Conservation (phyloP, 2,797 vertebrate species). For the Oryzias sinensis region DNA sequence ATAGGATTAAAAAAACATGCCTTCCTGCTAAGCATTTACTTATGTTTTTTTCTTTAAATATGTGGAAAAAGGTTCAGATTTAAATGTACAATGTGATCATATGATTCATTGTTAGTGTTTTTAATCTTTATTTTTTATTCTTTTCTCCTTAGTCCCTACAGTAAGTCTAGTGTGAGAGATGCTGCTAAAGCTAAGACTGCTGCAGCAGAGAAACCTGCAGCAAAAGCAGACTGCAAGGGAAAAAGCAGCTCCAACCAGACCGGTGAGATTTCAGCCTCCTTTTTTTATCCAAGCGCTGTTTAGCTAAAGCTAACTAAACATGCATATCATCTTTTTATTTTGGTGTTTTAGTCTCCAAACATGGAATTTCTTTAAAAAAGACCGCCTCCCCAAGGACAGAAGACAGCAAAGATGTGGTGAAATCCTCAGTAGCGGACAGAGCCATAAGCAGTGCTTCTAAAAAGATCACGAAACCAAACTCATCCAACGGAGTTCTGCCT, state of each 20-base stretch:
- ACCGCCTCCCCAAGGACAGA: slow-evolving; percentile 85
- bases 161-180: slow-evolving; percentile 77
- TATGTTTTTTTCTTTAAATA: too few species aligned
- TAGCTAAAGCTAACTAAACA: neutral
- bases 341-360: slow-evolving; percentile 76
- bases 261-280: slow-evolving; percentile 72
- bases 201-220: slow-evolving; percentile 74
- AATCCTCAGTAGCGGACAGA: slow-evolving; percentile 60
- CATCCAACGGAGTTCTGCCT: slow-evolving; percentile 52
- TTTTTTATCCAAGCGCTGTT: neutral
- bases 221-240: slow-evolving; percentile 75
- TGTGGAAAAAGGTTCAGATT: too few species aligned
- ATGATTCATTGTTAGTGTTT: too few species aligned
- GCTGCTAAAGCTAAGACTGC: slow-evolving; percentile 71
- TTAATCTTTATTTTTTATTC: slow-evolving; percentile 5
- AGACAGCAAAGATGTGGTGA: slow-evolving; percentile 73
- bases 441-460: slow-evolving; percentile 67
- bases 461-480: slow-evolving; percentile 74
- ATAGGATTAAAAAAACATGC: too few species aligned
- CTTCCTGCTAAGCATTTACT: too few species aligned
- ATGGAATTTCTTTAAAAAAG: slow-evolving; percentile 77
- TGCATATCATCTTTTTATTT: slow-evolving; percentile 8
- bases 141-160: slow-evolving; percentile 74
- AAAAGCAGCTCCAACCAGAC: slow-evolving; percentile 77
- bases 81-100: too few species aligned